phyloP scores from a whole-genome alignment of 2,113 vertebrate species.

The Caretta caretta region DNA sequence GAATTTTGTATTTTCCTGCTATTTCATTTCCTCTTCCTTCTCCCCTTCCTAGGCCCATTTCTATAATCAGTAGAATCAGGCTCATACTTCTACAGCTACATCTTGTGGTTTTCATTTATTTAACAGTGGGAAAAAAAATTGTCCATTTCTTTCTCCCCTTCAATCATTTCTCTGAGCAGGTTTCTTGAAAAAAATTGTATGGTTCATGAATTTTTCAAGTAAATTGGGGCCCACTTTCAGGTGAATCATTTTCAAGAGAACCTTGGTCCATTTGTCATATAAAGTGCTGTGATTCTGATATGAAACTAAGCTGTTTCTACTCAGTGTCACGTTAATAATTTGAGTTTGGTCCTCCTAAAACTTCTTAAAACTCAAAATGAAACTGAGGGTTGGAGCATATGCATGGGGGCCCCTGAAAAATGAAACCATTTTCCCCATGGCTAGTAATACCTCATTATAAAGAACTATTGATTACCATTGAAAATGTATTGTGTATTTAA shows the following conservation, averaged over 20 bases:
- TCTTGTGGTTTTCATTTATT: not conserved
- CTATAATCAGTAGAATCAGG: not conserved
- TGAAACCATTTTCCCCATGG: not conserved
- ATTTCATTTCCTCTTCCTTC: not conserved
- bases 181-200: not conserved
- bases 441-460: not conserved
- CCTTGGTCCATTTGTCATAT: not conserved
- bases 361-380: not conserved
- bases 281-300: not conserved
- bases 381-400: not conserved
- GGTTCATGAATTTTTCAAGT: not conserved
- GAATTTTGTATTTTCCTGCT: not conserved
- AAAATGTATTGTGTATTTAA: not conserved
- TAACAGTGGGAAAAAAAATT: not conserved
- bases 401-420: not conserved
- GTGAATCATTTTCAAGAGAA: not conserved
- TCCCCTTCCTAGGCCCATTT: too few species aligned
- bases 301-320: not conserved
- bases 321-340: constrained; percentile 10
- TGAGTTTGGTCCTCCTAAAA: not conserved
- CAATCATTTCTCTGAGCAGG: not conserved
- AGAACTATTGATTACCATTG: accelerated
- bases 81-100: not conserved
- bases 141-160: not conserved
- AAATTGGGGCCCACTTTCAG: not conserved